Base-by-base conservation (phyloP, 2,113 vertebrate genomes). In the Apus apus region DNA sequence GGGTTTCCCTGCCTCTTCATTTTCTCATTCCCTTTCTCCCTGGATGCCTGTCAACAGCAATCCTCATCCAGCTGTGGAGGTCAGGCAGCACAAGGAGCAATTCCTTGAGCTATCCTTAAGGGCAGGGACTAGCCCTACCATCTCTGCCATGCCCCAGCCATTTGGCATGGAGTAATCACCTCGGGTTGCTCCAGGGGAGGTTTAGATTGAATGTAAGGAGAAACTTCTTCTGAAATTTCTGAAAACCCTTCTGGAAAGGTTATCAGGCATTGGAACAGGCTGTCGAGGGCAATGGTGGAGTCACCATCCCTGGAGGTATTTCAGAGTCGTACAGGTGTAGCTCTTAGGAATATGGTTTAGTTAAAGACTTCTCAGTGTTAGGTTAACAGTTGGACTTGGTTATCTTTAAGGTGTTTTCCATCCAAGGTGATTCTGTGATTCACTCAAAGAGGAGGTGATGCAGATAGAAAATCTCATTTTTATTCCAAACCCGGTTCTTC, bases 1-100 rank as follows among this genome's bases (percentile, higher is more conserved):
- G 25, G 56, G 70, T 86, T 95, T 93, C 86, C 70, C 76, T 87
- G 54, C 46, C 48, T 87, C 78, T 95, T 95, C n/a, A 29, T 96
- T 48, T 96, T 91, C 71, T 80, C 71, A 85, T 73, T 93, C 85
- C 75, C 8, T 9, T 78, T 84, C 80, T 95, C 84, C 60, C 87
- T 48, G 76, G 79, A 83, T 0, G 90, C 82, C 82, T 93, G 87
- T 95, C 96, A 96, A 66, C 82, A 94, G 78, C 90, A 85, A 34
- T 91, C 78, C 85, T 80, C 82, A 45, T 84, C 93, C 91, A 81
- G 80, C 79, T 93, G 90, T 50, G 72, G 46, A 15, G 92, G 90
- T 96, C 82, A 94, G 77, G 58, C 80, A 61, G 45, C 85, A 27
- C 51, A 30, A 67, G 84, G 36, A 57, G 46, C 70, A 48, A 48